Conservation (phyloP, 1,140 invertebrate genomes). For the Calycopis cecrops region DNA sequence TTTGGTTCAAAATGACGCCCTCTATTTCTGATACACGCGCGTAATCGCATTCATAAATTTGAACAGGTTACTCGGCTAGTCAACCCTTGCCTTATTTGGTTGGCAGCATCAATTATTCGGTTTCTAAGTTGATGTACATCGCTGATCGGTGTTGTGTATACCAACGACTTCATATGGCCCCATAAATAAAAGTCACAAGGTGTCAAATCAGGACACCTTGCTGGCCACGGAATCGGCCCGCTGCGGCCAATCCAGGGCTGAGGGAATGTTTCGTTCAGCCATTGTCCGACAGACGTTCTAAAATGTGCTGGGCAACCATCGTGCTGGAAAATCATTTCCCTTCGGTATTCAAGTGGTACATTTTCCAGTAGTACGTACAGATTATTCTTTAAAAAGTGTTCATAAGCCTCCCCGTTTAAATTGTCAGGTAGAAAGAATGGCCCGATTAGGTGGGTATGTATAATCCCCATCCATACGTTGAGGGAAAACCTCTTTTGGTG, state of each 20-base stretch:
- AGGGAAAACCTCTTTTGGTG: slow-evolving; percentile 13
- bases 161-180: slow-evolving; percentile 3
- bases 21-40: neutral
- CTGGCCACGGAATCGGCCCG: slow-evolving; percentile 11
- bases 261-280: slow-evolving; percentile 5
- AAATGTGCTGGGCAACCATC: too few species aligned
- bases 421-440: too few species aligned
- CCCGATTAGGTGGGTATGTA: slow-evolving; percentile 9
- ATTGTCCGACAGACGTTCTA: too few species aligned
- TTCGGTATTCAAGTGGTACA: too few species aligned
- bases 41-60: neutral
- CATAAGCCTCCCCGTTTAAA: too few species aligned
- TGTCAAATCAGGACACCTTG: slow-evolving; percentile 12
- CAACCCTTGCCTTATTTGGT: slow-evolving; percentile 9
- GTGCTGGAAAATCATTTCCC: too few species aligned
- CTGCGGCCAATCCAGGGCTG: slow-evolving; percentile 11
- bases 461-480: slow-evolving; percentile 14
- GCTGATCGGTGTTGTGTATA: slow-evolving; percentile 12
- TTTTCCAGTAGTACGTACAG: too few species aligned
- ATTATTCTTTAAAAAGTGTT: too few species aligned
- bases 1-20: neutral
- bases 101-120: neutral
- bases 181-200: slow-evolving; percentile 11
- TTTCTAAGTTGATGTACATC: slow-evolving; percentile 4
- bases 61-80: slow-evolving; percentile 8